Percentiles rank a stretch among this genome's conserved stretches.
These are phyloP conservation scores for Glaucopsyche alexis DNA, from an alignment of 2,888 invertebrate genomes.

Conservation along the genomic window DNA sequence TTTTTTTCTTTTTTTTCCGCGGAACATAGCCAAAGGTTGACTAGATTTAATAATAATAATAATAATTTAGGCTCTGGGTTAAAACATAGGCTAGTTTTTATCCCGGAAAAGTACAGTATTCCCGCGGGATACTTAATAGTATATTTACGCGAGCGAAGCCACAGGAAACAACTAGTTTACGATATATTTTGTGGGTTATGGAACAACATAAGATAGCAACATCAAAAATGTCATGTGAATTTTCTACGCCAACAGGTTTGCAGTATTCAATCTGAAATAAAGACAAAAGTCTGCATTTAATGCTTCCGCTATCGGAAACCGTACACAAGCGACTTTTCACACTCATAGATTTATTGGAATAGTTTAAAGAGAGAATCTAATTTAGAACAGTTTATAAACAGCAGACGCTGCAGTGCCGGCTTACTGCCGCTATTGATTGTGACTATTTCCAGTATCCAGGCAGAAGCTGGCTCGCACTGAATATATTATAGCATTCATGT, in stretches of 20 bases:
- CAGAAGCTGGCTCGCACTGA: conserved; percentile 5
- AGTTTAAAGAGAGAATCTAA: conserved; percentile 30
- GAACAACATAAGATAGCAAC: too few relatives aligned
- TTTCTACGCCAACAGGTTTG: conserved; percentile 4
- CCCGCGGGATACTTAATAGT: too few relatives aligned
- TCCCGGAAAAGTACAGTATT: too few relatives aligned
- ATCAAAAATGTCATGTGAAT: neutral
- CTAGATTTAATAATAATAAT: too few relatives aligned
- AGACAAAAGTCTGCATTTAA: conserved; percentile 13
- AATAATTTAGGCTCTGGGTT: too few relatives aligned
- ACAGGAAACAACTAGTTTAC: too few relatives aligned
- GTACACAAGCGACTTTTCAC: conserved; percentile 22
- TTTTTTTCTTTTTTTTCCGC: too few relatives aligned
- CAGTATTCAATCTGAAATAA: neutral
- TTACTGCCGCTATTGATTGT: conserved; percentile 54
- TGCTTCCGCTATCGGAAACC: conserved; percentile 45
- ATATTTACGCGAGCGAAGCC: too few relatives aligned
- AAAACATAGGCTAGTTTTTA: too few relatives aligned
- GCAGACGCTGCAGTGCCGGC: conserved; percentile 15
- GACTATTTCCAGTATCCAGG: conserved; percentile 55
- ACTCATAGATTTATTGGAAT: conserved; percentile 28
- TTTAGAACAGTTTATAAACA: conserved; percentile 27
- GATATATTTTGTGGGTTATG: too few relatives aligned
- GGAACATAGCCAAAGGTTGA: too few relatives aligned
- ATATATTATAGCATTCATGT: neutral